phyloP scores from a whole-genome alignment of 2,797 vertebrate genomes.

The Pipistrellus nathusii region DNA sequence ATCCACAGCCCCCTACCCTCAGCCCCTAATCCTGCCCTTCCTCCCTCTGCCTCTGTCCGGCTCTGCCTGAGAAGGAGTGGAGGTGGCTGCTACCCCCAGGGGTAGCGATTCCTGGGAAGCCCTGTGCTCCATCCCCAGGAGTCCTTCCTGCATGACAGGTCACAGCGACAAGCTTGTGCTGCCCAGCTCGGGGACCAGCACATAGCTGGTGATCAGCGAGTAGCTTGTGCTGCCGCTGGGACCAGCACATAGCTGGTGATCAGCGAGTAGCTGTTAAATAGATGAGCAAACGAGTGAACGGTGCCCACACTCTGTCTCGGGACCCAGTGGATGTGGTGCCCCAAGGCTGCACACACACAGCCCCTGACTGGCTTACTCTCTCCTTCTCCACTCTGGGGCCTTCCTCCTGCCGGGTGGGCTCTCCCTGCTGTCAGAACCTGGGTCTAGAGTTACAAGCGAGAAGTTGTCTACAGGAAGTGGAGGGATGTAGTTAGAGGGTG shows the following conservation, averaged over 20 bases:
- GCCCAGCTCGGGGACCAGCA: neutral
- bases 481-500: neutral
- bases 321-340: neutral
- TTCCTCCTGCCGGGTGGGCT: neutral
- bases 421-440: neutral
- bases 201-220: rapidly evolving
- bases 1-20: neutral
- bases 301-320: neutral
- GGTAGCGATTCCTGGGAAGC: neutral
- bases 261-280: neutral
- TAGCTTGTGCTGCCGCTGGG: neutral
- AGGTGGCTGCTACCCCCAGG: neutral
- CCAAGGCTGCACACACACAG: neutral
- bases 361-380: too few relatives aligned
- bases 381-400: neutral
- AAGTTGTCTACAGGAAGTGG: neutral
- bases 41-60: neutral
- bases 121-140: neutral
- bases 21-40: neutral
- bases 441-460: neutral
- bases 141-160: neutral
- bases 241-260: rapidly evolving
- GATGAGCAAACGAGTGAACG: neutral
- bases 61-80: neutral
- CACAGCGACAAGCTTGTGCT: neutral